Base-by-base conservation (phyloP, 2,113 vertebrate genomes). In the Xenopus borealis region DNA sequence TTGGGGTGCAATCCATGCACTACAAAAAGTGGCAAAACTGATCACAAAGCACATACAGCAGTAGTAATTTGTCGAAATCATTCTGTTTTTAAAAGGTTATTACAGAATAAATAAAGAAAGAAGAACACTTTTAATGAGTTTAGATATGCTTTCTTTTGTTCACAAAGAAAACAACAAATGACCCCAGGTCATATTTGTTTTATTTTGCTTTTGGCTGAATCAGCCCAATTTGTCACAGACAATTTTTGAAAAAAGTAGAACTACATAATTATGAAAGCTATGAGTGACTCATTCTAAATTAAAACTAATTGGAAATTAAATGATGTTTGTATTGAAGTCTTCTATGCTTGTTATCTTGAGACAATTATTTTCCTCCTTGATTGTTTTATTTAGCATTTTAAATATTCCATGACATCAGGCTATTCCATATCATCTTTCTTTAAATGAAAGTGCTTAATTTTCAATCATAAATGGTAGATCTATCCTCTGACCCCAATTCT, bases 171-270 rank as follows among this genome's bases (percentile, higher is more conserved):
- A 40, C 7, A 86, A 87, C 84, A 81, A 72, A 67, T 0, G 80
- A 84, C 84, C 23, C 79, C 79, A 69, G 80, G 78, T 87, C 81
- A 82, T 72, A 77, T 63, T 69, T 82, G 80, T 79, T 77, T 76
- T 71, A 83, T 83, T 83, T 81, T 84, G 62, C 79, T 84, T 79
- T 79, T 33, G 75, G 2, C 0, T 75, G 81, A 66, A 67, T 83
- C 82, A 80, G 65, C 71, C 80, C 61, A 78, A 70, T 76, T 75
- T 69, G 74, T 70, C 66, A 76, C 66, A 83, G 71, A 78, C 83
- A 85, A 82, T 46, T 78, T 47, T 12, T 78, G 47, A 82, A 66
- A 78, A 81, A 81, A 80, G 8, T 50, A 50, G 72, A 71, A 78
- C 79, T 82, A 79, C 0, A 61, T 80, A 78, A 83, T 80, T 59